Evolutionary conservation across 2,113 vertebrate species (phyloP).

Genomic region (Callaeas wilsoni): DNA sequence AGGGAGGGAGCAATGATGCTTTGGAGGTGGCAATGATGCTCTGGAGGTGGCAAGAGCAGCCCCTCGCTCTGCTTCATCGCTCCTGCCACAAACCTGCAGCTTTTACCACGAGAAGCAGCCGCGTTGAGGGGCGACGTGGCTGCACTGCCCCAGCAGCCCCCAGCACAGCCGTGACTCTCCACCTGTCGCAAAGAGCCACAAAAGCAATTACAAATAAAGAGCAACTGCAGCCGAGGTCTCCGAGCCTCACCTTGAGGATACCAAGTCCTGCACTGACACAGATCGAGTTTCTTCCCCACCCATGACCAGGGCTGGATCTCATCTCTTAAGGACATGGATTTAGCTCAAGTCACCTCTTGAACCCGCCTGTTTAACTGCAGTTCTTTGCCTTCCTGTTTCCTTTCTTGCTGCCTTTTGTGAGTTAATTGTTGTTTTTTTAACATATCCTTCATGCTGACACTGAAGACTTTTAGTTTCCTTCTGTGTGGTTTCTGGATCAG

Average conservation of each 20-base stretch:
- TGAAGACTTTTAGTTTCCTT: constrained; percentile 27
- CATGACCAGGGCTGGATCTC: not conserved
- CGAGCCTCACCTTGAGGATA: not conserved
- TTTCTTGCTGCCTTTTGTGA: not conserved
- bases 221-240: not conserved
- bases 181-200: not conserved
- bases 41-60: not conserved
- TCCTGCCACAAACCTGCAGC: not conserved
- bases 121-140: rapidly evolving
- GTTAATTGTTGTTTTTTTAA: not conserved
- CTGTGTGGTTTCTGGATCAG: not conserved
- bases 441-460: constrained; percentile 7
- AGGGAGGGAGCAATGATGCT: not conserved
- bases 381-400: constrained; percentile 52
- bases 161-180: not conserved
- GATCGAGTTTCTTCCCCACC: not conserved
- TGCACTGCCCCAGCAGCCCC: not conserved
- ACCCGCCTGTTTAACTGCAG: not conserved
- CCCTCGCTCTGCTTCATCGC: rapidly evolving
- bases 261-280: not conserved
- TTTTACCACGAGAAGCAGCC: rapidly evolving
- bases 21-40: not conserved
- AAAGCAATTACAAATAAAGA: not conserved
- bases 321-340: not conserved
- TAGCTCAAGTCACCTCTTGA: constrained; percentile 1